Evolutionary conservation across 2,888 invertebrate genomes (phyloP).

Genomic region (Nemurella pictetii): DNA sequence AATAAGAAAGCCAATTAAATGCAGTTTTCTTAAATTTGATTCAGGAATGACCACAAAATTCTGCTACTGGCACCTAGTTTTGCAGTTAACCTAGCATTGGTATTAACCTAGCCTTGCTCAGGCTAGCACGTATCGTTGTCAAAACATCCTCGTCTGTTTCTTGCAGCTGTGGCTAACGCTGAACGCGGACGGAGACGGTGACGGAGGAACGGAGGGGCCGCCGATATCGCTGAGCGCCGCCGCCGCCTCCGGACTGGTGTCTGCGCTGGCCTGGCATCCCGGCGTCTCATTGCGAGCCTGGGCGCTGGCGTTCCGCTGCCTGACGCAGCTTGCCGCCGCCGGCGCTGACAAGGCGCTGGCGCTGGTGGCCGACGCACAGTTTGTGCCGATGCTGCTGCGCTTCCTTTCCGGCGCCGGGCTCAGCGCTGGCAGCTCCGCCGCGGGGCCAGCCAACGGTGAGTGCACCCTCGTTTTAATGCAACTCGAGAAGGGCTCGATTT

Average conservation of each 20-base stretch:
- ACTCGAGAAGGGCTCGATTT: too few relatives aligned
- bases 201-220: slow-evolving; percentile 57
- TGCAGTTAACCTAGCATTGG: too few relatives aligned
- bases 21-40: too few relatives aligned
- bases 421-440: slow-evolving; percentile 54
- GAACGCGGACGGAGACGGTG: slow-evolving; percentile 62
- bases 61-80: too few relatives aligned
- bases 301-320: slow-evolving; percentile 77
- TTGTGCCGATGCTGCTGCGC: slow-evolving; percentile 67
- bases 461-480: too few relatives aligned
- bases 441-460: slow-evolving; percentile 5
- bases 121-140: too few relatives aligned
- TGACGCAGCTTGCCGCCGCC: slow-evolving; percentile 54
- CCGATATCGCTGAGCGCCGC: slow-evolving; percentile 66
- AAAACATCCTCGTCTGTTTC: slow-evolving; percentile 80
- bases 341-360: slow-evolving; percentile 61
- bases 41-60: too few relatives aligned
- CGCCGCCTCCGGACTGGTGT: slow-evolving; percentile 67
- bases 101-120: too few relatives aligned
- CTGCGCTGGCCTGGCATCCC: slow-evolving; percentile 67
- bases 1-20: too few relatives aligned
- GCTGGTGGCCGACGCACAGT: slow-evolving; percentile 67
- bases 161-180: slow-evolving; percentile 85
- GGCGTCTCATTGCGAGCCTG: slow-evolving; percentile 74
- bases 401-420: slow-evolving; percentile 68